Base-by-base conservation (phyloP, 2,113 vertebrate species). In the Calidris pygmaea region DNA sequence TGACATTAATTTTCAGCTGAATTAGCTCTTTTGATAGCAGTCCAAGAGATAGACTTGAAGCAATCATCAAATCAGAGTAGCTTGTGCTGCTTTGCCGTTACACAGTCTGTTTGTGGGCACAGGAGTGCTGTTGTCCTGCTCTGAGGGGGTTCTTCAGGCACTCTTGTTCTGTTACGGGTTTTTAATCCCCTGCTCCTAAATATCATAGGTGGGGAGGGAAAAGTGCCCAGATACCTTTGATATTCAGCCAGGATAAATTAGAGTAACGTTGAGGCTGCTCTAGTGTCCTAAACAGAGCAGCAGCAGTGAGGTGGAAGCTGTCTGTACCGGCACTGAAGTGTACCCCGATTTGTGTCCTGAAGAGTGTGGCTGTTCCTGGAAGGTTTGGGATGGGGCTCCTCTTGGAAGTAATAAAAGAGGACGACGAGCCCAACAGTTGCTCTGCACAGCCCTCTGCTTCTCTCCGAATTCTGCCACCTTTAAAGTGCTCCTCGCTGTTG, bases 11-110 rank as follows among this genome's bases (percentile, higher is more conserved):
- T 91, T 94, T 75, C 52, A 78, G 34, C 60, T 85, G 76, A 90
- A 90, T 94, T 93, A 89, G n/a, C 60, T 91, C 56, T 95, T 92
- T 78, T 48, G 65, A 27, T 39, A 60, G 60, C 15, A 47, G 52
- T 89, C 68, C 87, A 89, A 72, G 65, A 80, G 59, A 37, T 3
- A 70, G 8, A 47, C 76, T 89, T 84, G 79, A 27, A 90, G 47
- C 68, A 81, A 2, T 45, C n/a, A 47, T 15, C 34, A 35, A 70
- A 84, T 63, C 22, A 45, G 88, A 80, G 73, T 50, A 89, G 63
- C 16, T 58, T 6, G 12, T 14, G 75, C 50, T 76, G 52, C 60
- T 47, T 78, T 79, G 60, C 52, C 83, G 7, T 8, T 74, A 14
- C 1, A 0, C 2, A 16, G 34, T 6, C 21, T 55, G 32, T 13